phyloP scores from a whole-genome alignment of 2,113 vertebrate genomes.

The Nicator chloris region DNA sequence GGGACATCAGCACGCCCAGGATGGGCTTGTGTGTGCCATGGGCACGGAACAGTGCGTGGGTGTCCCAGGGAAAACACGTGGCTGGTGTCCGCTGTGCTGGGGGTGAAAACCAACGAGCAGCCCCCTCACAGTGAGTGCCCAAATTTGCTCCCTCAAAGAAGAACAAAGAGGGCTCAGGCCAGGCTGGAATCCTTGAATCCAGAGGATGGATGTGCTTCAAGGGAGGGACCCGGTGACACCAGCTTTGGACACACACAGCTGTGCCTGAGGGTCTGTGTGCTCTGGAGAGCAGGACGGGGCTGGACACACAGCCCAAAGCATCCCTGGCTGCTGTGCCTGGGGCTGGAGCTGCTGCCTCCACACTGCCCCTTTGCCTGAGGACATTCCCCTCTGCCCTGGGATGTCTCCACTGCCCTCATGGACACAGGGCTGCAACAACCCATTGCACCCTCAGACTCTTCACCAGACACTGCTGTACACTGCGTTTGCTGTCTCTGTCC shows the following conservation, averaged over 20 bases:
- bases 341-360: background rate
- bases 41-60: accelerated
- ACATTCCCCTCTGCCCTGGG: background rate
- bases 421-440: background rate
- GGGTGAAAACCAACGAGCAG: background rate
- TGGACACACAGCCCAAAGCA: background rate
- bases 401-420: accelerated
- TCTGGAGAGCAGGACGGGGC: background rate
- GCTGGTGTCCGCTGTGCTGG: background rate
- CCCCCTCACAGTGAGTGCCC: background rate
- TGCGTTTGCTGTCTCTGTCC: background rate
- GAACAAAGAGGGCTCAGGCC: background rate
- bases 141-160: background rate
- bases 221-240: background rate
- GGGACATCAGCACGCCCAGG: background rate
- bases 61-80: background rate
- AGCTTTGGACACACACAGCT: background rate
- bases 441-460: accelerated
- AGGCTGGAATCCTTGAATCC: background rate
- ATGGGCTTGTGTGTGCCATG: accelerated
- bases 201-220: accelerated
- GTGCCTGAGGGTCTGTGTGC: background rate
- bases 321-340: accelerated
- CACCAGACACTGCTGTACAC: accelerated
- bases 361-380: background rate